Conservation (phyloP, 2,113 vertebrate species). For the Eudyptes chrysolophus region DNA sequence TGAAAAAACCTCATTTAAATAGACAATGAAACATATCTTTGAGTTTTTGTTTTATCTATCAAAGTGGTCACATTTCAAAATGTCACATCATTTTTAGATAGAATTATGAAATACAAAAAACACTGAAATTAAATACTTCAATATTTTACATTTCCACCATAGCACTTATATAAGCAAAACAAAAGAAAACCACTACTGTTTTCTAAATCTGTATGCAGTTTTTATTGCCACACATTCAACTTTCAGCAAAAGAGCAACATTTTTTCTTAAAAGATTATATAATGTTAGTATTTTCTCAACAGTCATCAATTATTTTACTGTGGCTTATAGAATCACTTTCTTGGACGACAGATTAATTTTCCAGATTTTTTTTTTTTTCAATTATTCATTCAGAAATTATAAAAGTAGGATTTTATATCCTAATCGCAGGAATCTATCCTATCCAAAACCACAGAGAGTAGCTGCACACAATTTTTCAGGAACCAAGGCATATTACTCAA, state of each 20-base stretch:
- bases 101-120: not conserved
- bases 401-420: not conserved
- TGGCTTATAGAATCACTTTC: not conserved
- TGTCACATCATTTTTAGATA: not conserved
- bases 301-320: not conserved
- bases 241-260: not conserved
- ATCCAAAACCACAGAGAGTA: not conserved
- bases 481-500: not conserved
- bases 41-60: not conserved
- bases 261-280: not conserved
- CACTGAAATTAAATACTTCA: not conserved
- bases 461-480: not conserved
- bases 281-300: not conserved
- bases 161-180: not conserved
- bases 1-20: not conserved
- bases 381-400: not conserved
- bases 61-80: not conserved
- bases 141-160: not conserved
- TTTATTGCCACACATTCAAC: not conserved
- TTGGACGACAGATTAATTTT: not conserved
- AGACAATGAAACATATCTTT: not conserved
- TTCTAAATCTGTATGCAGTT: not conserved
- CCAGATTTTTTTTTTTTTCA: not conserved
- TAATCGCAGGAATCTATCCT: not conserved
- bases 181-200: accelerated